Conservation (phyloP, 2,888 invertebrate species). For the Cybosia mesomella region DNA sequence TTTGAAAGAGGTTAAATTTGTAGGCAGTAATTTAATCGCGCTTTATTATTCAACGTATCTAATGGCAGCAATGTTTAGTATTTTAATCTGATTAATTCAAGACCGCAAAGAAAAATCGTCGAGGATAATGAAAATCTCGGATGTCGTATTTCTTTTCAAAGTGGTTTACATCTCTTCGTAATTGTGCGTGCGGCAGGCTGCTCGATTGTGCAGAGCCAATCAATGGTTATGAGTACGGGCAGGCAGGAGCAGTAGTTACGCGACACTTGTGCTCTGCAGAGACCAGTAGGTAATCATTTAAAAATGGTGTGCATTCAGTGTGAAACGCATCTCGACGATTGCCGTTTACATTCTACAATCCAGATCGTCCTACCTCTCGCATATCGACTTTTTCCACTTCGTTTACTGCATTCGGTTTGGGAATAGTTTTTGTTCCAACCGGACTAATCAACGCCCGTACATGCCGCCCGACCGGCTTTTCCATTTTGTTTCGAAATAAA, state of each 20-base stretch:
- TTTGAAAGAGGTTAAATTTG: slow-evolving; percentile 33
- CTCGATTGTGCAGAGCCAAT: slow-evolving; percentile 75
- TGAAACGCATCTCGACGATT: slow-evolving; percentile 81
- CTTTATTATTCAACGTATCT: slow-evolving; percentile 35
- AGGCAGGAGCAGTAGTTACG: slow-evolving; percentile 44
- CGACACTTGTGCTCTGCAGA: slow-evolving; percentile 30
- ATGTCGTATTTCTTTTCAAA: slow-evolving; percentile 78
- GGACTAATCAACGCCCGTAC: slow-evolving; percentile 83
- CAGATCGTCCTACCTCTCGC: slow-evolving; percentile 73
- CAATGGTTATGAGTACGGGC: slow-evolving; percentile 74
- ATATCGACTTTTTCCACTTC: slow-evolving; percentile 86
- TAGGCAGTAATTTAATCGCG: slow-evolving; percentile 27
- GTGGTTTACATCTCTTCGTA: slow-evolving; percentile 78
- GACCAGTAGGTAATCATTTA: slow-evolving; percentile 72
- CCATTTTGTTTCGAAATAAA: slow-evolving; percentile 64
- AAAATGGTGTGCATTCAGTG: slow-evolving; percentile 77
- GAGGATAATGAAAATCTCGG: slow-evolving; percentile 75
- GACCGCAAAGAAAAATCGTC: slow-evolving; percentile 53
- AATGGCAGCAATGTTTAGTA: slow-evolving; percentile 41
- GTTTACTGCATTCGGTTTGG: slow-evolving; percentile 79
- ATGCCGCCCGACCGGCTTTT: slow-evolving; percentile 68
- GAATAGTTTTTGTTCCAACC: slow-evolving; percentile 84
- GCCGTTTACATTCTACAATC: slow-evolving; percentile 81
- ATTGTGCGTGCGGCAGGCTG: slow-evolving; percentile 71
- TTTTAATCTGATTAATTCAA: slow-evolving; percentile 56